Percentiles rank a stretch among this genome's conserved stretches.
phyloP scores from a whole-genome alignment of 2,797 vertebrate genomes.

The Nasua narica region DNA sequence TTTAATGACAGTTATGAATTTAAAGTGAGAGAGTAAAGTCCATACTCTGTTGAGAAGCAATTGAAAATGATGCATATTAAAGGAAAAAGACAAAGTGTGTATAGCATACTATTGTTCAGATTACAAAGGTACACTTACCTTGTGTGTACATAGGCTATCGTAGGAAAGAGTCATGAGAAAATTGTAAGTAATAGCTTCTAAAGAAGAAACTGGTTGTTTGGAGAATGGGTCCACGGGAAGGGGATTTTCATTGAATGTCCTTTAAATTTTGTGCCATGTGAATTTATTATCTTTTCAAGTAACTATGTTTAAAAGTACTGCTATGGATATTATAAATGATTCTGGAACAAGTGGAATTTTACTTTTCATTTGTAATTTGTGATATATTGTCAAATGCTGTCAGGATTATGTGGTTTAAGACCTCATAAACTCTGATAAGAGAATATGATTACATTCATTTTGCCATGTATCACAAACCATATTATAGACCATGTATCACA shows the following conservation, averaged over 20 bases:
- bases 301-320: not conserved
- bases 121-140: not conserved
- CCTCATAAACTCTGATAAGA: not conserved
- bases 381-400: not conserved
- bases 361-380: conserved; percentile 10
- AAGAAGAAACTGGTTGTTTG: not conserved
- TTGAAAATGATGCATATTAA: not conserved
- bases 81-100: not conserved
- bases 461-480: not conserved
- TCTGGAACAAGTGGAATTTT: not conserved
- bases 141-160: not conserved
- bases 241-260: not conserved
- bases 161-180: not conserved
- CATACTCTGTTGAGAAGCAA: not conserved
- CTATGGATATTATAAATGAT: not conserved
- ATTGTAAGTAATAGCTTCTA: not conserved
- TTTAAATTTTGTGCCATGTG: not conserved
- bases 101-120: not conserved
- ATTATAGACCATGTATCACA: not conserved
- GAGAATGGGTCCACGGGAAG: not conserved
- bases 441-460: not conserved
- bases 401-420: not conserved
- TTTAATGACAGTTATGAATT: not conserved
- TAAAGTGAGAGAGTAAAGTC: not conserved
- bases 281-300: not conserved